These are phyloP conservation scores for Cryptocephalus moraei DNA, from an alignment of 2,888 invertebrate genomes.

Conservation along the genomic window DNA sequence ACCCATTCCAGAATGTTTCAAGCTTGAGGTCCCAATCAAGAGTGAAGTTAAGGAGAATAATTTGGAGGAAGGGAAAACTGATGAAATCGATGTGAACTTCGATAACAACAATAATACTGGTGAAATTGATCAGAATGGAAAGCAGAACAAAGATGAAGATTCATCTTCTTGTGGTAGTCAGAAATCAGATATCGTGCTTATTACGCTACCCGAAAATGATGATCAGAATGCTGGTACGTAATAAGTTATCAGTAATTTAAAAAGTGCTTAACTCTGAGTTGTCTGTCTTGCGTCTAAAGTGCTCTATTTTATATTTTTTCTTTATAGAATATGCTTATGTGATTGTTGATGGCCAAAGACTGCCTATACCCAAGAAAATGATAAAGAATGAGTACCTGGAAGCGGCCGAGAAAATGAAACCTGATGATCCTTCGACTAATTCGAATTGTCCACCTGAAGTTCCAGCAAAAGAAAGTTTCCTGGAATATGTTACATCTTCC, in stretches of 20 bases:
- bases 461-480: not conserved
- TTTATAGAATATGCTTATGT: slow-evolving; percentile 28
- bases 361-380: slow-evolving; percentile 30
- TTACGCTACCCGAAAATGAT: slow-evolving; percentile 18
- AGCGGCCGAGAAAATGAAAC: slow-evolving; percentile 18
- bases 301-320: slow-evolving; percentile 4
- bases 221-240: slow-evolving; percentile 16
- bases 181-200: slow-evolving; percentile 21
- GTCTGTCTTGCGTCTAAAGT: not conserved
- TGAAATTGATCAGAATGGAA: slow-evolving; percentile 12
- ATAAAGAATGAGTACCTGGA: slow-evolving; percentile 26
- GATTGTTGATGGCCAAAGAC: slow-evolving; percentile 27
- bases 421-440: slow-evolving; percentile 7
- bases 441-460: slow-evolving; percentile 3
- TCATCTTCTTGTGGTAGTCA: slow-evolving; percentile 10
- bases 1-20: slow-evolving; percentile 22
- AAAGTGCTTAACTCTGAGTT: too few relatives aligned
- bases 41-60: not conserved
- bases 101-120: slow-evolving; percentile 23
- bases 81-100: slow-evolving; percentile 3
- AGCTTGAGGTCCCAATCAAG: slow-evolving; percentile 12
- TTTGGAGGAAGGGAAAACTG: not conserved
- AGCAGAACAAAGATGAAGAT: slow-evolving; percentile 11
- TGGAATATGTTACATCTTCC: not conserved
- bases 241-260: too few relatives aligned